Evolutionary conservation across 2,888 invertebrate genomes (phyloP).

Genomic region (Apodemia zela): DNA sequence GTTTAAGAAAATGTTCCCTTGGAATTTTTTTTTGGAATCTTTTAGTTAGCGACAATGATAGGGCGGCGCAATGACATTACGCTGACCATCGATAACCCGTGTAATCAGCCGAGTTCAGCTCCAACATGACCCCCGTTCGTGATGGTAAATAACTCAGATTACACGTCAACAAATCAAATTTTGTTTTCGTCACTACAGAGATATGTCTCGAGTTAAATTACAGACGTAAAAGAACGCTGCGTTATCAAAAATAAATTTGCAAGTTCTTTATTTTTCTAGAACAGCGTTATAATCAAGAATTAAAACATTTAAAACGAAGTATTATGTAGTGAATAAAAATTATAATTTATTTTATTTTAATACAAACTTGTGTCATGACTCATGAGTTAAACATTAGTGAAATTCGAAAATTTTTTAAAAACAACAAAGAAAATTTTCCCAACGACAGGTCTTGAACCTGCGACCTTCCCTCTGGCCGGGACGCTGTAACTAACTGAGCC

Average conservation of each 20-base stretch:
- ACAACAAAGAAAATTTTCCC: too few relatives aligned
- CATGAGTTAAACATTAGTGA: too few relatives aligned
- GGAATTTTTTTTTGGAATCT: not conserved
- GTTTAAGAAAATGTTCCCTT: not conserved
- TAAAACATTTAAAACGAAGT: not conserved
- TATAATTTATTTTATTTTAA: too few relatives aligned
- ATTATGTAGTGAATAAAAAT: too few relatives aligned
- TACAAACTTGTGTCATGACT: too few relatives aligned
- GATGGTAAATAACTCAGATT: constrained; percentile 41
- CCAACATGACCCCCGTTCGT: constrained; percentile 49
- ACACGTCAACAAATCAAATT: constrained; percentile 15
- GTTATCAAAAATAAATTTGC: not conserved
- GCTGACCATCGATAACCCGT: constrained; percentile 62
- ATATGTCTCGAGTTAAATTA: constrained; percentile 6
- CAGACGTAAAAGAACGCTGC: not conserved
- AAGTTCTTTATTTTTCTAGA: not conserved
- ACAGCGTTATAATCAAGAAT: not conserved
- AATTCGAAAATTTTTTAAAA: too few relatives aligned
- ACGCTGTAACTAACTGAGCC: too few relatives aligned
- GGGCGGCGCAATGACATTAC: constrained; percentile 38
- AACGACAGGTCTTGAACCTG: too few relatives aligned
- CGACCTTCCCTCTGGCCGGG: too few relatives aligned
- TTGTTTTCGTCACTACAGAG: constrained; percentile 18
- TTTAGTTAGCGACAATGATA: constrained; percentile 30
- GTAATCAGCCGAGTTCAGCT: constrained; percentile 54